phyloP scores from a whole-genome alignment of 2,888 invertebrate species.

The Adelognathus sp. region DNA sequence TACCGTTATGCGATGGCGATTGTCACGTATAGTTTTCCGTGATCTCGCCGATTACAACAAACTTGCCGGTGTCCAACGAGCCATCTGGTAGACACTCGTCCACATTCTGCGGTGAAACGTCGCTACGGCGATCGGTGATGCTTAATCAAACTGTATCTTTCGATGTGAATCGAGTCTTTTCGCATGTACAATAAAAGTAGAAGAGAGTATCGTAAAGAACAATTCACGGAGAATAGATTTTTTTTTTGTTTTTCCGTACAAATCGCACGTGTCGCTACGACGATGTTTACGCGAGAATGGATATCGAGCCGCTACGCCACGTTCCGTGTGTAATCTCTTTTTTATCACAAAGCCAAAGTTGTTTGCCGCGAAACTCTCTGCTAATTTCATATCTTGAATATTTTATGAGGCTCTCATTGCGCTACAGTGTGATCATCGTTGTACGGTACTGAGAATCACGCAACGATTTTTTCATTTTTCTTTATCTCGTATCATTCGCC shows the following conservation, averaged over 20 bases:
- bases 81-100: constrained; percentile 89
- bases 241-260: neutral
- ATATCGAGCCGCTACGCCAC: constrained; percentile 13
- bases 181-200: neutral
- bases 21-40: constrained; percentile 96
- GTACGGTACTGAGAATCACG: constrained; percentile 37
- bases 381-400: constrained; percentile 36
- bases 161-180: neutral
- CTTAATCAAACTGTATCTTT: neutral
- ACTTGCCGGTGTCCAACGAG: constrained; percentile 94
- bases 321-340: neutral
- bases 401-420: constrained; percentile 30
- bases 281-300: constrained; percentile 22
- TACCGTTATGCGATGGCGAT: constrained; percentile 89
- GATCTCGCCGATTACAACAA: constrained; percentile 96
- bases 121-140: neutral
- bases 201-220: neutral
- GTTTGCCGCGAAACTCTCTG: constrained; percentile 26
- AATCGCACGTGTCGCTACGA: neutral
- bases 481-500: no score
- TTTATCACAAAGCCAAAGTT: constrained; percentile 20
- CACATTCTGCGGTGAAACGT: neutral
- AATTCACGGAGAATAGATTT: neutral
- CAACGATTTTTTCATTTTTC: constrained; percentile 39
- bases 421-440: constrained; percentile 15